Evolutionary conservation across 2,888 invertebrate genomes (phyloP), one percentile per base, ranked within the genome.

Genomic region (Philereme vetulata): DNA sequence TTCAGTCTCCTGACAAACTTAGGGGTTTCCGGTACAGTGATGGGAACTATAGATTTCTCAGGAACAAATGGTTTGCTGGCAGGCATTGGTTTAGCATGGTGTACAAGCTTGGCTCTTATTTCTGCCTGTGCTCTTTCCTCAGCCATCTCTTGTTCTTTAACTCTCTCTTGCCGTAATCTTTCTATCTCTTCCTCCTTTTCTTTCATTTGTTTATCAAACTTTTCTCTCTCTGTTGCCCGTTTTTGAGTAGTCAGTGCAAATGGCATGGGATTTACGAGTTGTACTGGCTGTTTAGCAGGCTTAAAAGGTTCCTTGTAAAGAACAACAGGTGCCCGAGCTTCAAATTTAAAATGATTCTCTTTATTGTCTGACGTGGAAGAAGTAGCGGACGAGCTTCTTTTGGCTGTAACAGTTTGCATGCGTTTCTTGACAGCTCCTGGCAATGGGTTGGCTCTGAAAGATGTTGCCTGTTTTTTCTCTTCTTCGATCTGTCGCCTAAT

Each of bases 401-500:
- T 87, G 0, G 76, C 58, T 3, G 74, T 70, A 54, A 56, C 72
- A 84, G 42, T 86, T 65, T 69, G 86, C 84, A 77, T 93, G 56
- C 59, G 86, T 79, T 82, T 93, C 74, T 72, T 93, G 71, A 82
- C 88, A 70, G 69, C 83, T n/a, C 77, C 78, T 0, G 96, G 96
- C 9, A 94, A 77, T 0, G 95, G 95, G 51, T 94, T 94, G 0
- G 96, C 96, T 80, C 95, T 95, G 73, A 96, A 96, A 67, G 93
- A 93, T 0, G 93, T 85, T 0, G 93, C 90, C 77, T 94, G 93
- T 70, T 93, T 94, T 46, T 93, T 90, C 62, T 94, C 93, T 65
- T 91, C 88, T 61, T 95, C 94, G 21, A 94, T 76, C 60, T 93
- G 85, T 65, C 93, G 91, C 65, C 93, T 93, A 6, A 95, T 93